phyloP scores from a whole-genome alignment of 2,888 invertebrate species.

The Drosophila macrospina region DNA sequence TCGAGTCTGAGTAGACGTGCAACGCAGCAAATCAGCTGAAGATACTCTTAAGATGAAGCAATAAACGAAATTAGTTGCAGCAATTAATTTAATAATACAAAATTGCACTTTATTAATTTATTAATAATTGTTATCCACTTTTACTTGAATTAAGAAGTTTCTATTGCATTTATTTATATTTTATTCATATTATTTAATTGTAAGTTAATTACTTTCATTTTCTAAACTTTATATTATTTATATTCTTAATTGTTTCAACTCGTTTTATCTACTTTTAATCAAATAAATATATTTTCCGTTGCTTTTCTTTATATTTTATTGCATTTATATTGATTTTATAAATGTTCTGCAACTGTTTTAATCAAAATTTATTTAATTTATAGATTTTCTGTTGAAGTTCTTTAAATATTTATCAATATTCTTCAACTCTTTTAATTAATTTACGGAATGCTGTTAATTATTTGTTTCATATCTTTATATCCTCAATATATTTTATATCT shows the following conservation, averaged over 20 bases:
- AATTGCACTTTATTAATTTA: slow-evolving; percentile 3
- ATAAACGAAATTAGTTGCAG: background rate
- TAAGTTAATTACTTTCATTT: background rate
- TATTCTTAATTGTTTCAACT: too few species aligned
- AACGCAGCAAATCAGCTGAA: background rate
- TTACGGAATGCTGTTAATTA: background rate
- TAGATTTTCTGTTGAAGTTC: background rate
- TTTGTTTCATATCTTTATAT: too few species aligned
- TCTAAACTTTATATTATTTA: background rate
- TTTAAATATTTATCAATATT: too few species aligned
- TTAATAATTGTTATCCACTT: background rate
- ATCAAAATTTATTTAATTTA: background rate
- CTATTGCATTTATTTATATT: background rate
- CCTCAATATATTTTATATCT: too few species aligned
- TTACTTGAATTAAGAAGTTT: background rate
- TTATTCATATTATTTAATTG: background rate
- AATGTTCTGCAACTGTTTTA: background rate
- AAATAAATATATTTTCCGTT: too few species aligned
- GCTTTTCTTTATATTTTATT: too few species aligned
- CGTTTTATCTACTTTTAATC: too few species aligned
- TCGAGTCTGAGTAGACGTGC: background rate
- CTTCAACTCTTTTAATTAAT: background rate
- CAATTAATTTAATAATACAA: background rate
- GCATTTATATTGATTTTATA: background rate
- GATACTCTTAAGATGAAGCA: background rate